Evolutionary conservation across 2,797 vertebrate genomes (phyloP), one percentile per base, ranked within the genome.

Genomic region (Pangasius macronema): DNA sequence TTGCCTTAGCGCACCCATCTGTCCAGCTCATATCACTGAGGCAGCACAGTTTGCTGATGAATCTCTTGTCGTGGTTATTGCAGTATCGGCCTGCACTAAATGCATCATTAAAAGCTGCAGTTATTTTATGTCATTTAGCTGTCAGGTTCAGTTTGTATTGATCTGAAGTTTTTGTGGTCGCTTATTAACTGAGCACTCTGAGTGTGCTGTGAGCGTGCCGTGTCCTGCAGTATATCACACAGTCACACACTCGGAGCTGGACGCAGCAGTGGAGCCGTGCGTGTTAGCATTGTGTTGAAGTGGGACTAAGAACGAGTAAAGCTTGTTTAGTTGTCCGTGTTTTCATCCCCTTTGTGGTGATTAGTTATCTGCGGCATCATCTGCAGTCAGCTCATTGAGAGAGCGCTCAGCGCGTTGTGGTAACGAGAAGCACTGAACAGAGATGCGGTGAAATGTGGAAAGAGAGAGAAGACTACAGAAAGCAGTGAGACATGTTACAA

Each of bases 381-480:
- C 76, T 55, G 67, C 68, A 73, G 24, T 53, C 87, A 51, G 46
- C 89, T 68, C 75, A 86, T 88, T 82, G 61, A 86, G 76, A 93
- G 92, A 86, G 53, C 16, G 30, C 57, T 8, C 84, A n/a, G 39
- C 77, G 92, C 91, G 91, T 91, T 92, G 90, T 92, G 90, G 90
- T 92, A 87, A 85, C 90, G 87, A 81, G 84, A 86, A 76, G 65
- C 70, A 24, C 61, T 87, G 81, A 92, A 94, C 91, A 92, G 92
- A 86, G 36, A 90, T 90, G 86, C 93, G 92, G 91, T 90, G 86
- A 92, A 91, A 91, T 88, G 87, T 91, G 89, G 93, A 93, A 93
- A 93, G 91, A 89, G 91, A 90, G 90, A 90, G 46, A 91, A 89
- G 93, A 90, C 93, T 93, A 91, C 80, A 94, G 93, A 94, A 92